A percentile compares a stretch with the other conserved stretches of the same genome.
Evolutionary conservation across 2,888 invertebrate genomes (phyloP).

Genomic region (Aleiodes alternator): DNA sequence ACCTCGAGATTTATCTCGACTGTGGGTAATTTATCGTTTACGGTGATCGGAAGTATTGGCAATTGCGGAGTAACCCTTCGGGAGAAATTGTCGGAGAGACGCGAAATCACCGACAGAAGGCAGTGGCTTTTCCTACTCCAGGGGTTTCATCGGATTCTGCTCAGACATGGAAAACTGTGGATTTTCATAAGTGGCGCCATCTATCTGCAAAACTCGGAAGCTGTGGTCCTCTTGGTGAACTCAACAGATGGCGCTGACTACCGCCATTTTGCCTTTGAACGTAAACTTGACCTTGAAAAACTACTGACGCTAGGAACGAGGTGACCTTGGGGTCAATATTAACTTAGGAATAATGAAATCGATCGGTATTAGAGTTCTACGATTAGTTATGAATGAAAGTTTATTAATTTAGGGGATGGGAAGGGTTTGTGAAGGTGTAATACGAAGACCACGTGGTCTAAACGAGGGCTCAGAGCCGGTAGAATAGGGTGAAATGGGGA

Average conservation of each 20-base stretch:
- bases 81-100: slow-evolving; percentile 52
- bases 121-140: slow-evolving; percentile 58
- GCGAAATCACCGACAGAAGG: slow-evolving; percentile 60
- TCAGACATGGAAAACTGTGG: slow-evolving; percentile 8
- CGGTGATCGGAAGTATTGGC: slow-evolving; percentile 63
- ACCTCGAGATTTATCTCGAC: slow-evolving; percentile 59
- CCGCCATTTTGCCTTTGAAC: slow-evolving; percentile 35
- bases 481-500: too few species aligned
- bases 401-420: too few species aligned
- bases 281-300: slow-evolving; percentile 32
- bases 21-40: slow-evolving; percentile 43
- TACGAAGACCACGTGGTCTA: too few species aligned
- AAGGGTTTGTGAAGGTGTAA: too few species aligned
- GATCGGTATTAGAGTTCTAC: neutral
- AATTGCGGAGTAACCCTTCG: slow-evolving; percentile 61
- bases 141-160: slow-evolving; percentile 49
- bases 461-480: too few species aligned
- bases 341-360: neutral
- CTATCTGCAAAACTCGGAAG: slow-evolving; percentile 57
- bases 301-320: neutral
- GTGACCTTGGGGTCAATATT: slow-evolving; percentile 35
- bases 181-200: slow-evolving; percentile 60
- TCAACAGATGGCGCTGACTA: slow-evolving; percentile 15
- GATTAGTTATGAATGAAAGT: too few species aligned
- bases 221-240: neutral